phyloP scores from a whole-genome alignment of 2,113 vertebrate species.

The Cnemophilus loriae region DNA sequence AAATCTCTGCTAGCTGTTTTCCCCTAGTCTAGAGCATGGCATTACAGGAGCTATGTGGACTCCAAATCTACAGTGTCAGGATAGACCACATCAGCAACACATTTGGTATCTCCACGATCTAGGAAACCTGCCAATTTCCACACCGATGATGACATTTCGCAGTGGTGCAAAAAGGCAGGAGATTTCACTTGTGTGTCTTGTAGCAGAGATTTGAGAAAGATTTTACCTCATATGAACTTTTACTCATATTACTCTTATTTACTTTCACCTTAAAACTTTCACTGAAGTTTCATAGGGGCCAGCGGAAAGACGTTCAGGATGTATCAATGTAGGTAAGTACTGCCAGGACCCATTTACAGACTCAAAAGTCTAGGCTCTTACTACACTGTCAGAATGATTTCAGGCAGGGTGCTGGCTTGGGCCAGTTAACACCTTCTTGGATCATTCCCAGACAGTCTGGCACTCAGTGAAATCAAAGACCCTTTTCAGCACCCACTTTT shows the following conservation, averaged over 20 bases:
- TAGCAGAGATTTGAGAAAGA: not conserved
- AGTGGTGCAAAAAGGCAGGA: not conserved
- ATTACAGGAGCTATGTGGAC: not conserved
- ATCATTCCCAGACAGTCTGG: not conserved
- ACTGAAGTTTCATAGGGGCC: not conserved
- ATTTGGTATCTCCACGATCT: not conserved
- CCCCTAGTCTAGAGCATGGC: not conserved
- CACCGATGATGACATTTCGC: not conserved
- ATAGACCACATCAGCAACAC: not conserved
- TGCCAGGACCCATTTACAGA: not conserved
- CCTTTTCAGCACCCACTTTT: not conserved
- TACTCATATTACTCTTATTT: too few species aligned
- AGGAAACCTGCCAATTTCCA: not conserved
- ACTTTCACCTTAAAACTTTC: too few species aligned
- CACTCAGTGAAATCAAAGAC: not conserved
- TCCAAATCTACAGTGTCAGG: not conserved
- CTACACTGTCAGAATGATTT: not conserved
- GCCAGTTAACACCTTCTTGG: not conserved
- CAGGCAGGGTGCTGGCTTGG: not conserved
- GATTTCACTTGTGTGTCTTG: not conserved
- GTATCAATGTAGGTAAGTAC: not conserved
- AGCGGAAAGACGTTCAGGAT: not conserved
- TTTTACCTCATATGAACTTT: not conserved
- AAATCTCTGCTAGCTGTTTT: not conserved
- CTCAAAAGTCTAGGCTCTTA: not conserved